Base-by-base conservation (phyloP, 1,140 invertebrate species). In the Tetranychus urticae region DNA sequence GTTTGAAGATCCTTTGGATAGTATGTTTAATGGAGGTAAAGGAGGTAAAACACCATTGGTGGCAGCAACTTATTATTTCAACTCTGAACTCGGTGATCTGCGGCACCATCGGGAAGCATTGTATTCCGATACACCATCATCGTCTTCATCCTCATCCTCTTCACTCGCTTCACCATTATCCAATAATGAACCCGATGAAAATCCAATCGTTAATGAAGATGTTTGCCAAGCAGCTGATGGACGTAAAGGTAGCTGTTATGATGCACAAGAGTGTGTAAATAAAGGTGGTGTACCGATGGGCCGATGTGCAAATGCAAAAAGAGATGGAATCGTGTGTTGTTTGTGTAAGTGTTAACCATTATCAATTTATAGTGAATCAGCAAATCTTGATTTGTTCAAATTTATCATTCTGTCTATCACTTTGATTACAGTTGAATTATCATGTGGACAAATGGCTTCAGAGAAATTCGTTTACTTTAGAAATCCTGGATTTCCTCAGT, bases 201-300 rank as follows among this genome's bases (percentile, higher is more conserved):
- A 12, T 23, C 7, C 1, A 2, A 61, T 42, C 2, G 46, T 7
- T 6, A 33, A 6, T n/a, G 14, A 10, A 2, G 37, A 47, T 14
- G 37, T 39, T 33, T 68, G 67, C 56, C 55, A 60, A 33, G 63
- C 67, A 8, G 65, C 66, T 0, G 67, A 68, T 57, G 47, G 54
- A 2, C 37, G 66, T 14, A 54, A 64, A 46, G 67, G 67, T 3
- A 66, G 61, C 0, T 68, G 67, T 58, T 68, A 68, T 56, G 66
- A 67, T 2, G 66, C 67, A 2, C 13, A 62, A 2, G 64, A 65
- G 36, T 68, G 67, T 55, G 55, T 65, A 3, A 60, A 65, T 33
- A 31, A 62, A 13, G 66, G 66, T 7, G 67, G 67, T 8, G 65
- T 65, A 5, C 67, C 67, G n/a, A 68, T 68, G 65, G 67, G 67